Percentiles rank a stretch among this genome's conserved stretches.
phyloP scores from a whole-genome alignment of 2,888 invertebrate species.

The Acheta domesticus region DNA sequence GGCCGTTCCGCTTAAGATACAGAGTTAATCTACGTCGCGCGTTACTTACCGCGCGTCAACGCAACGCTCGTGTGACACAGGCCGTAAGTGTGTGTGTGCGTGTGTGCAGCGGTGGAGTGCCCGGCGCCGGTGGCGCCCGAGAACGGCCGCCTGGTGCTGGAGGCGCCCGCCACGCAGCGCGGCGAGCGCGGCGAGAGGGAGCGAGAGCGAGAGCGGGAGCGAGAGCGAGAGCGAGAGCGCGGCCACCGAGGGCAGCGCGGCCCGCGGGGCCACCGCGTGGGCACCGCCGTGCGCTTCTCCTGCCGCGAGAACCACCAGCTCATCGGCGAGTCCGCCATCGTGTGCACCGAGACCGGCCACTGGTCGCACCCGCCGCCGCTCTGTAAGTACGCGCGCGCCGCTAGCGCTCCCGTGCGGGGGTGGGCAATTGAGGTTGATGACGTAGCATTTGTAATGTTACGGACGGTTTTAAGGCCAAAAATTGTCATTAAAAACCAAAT shows the following conservation, averaged over 20 bases:
- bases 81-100: too few relatives aligned
- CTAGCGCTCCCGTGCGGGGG: too few relatives aligned
- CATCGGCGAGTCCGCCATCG: conserved; percentile 76
- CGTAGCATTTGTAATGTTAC: too few relatives aligned
- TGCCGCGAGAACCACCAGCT: conserved; percentile 64
- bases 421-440: too few relatives aligned
- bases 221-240: conserved; percentile 38
- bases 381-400: conserved; percentile 54
- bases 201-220: conserved; percentile 42
- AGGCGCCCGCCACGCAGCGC: conserved; percentile 25
- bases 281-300: conserved; percentile 75
- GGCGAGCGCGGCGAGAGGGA: neutral
- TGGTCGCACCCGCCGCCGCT: conserved; percentile 86
- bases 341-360: conserved; percentile 82
- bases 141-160: conserved; percentile 60
- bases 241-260: conserved; percentile 23
- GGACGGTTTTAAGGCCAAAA: too few relatives aligned
- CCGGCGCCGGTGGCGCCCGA: conserved; percentile 69
- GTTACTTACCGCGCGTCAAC: too few relatives aligned
- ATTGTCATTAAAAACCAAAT: too few relatives aligned
- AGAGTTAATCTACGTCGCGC: too few relatives aligned
- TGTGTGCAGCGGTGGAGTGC: conserved; percentile 71
- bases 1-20: too few relatives aligned
- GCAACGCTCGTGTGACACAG: too few relatives aligned
- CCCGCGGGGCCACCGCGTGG: conserved; percentile 58